phyloP scores from a whole-genome alignment of 2,113 vertebrate species.

The Onychorhynchus coronatus region DNA sequence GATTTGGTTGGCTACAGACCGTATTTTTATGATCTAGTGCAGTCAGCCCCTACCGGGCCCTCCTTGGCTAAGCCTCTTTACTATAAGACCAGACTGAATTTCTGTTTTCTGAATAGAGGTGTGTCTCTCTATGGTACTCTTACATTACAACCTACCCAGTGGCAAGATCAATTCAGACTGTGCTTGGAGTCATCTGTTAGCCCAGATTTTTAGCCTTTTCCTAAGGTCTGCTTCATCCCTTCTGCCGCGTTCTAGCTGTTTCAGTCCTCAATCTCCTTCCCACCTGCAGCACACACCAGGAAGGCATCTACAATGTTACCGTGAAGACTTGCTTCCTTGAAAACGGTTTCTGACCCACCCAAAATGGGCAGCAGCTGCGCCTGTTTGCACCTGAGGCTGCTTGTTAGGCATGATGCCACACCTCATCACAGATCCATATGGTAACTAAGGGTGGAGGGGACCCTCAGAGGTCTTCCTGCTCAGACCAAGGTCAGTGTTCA shows the following conservation, averaged over 20 bases:
- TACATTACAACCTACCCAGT: background rate
- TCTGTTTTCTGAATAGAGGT: background rate
- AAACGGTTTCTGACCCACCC: background rate
- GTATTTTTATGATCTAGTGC: background rate
- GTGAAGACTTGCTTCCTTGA: background rate
- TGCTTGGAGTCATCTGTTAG: fast-evolving
- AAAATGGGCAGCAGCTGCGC: background rate
- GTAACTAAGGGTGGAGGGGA: background rate
- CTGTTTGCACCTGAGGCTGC: background rate
- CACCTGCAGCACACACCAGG: background rate
- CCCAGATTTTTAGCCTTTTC: background rate
- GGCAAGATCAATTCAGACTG: background rate
- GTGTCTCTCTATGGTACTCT: background rate
- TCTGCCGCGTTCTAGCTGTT: background rate
- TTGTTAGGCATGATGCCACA: background rate
- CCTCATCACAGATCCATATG: background rate
- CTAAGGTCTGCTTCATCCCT: background rate
- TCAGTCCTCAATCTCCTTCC: background rate
- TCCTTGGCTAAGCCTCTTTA: background rate
- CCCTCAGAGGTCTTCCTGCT: background rate
- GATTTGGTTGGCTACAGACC: background rate
- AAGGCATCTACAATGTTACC: background rate
- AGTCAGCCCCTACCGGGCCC: background rate
- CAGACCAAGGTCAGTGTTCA: background rate
- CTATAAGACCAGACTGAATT: background rate